These are phyloP conservation scores for Limnephilus auricula DNA, from an alignment of 2,888 invertebrate genomes.

Conservation along the genomic window DNA sequence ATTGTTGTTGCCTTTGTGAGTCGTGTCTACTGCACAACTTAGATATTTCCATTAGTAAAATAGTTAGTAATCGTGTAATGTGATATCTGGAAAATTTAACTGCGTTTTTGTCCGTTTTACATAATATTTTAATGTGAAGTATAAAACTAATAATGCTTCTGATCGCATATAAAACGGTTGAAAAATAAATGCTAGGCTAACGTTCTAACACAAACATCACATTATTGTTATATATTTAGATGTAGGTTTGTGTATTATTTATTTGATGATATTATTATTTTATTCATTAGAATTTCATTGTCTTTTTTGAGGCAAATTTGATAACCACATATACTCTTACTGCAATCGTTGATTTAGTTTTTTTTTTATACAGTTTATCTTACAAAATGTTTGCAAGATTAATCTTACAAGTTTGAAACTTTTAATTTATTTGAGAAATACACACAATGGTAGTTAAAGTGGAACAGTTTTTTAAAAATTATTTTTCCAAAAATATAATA, in stretches of 20 bases:
- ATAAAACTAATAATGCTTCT: not conserved
- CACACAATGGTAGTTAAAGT: not conserved
- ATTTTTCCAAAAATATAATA: not conserved
- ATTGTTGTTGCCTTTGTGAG: constrained; percentile 30
- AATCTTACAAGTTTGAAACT: not conserved
- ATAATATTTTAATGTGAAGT: not conserved
- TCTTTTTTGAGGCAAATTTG: constrained; percentile 13
- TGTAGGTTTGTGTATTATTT: constrained; percentile 22
- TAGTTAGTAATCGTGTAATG: not conserved
- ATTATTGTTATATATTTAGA: not conserved
- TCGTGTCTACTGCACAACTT: constrained; percentile 29
- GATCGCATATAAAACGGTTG: not conserved
- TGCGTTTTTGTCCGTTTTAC: not conserved
- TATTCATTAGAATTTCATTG: not conserved
- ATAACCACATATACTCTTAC: not conserved
- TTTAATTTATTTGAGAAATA: not conserved
- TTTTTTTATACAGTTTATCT: not conserved
- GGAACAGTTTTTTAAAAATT: not conserved
- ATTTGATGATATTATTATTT: constrained; percentile 26
- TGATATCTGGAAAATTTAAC: not conserved
- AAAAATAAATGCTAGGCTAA: not conserved
- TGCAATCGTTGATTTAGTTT: not conserved
- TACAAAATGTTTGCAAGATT: not conserved
- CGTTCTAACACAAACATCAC: not conserved
- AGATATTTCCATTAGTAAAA: constrained; percentile 39